Evolutionary conservation across 1,140 invertebrate species (phyloP), one percentile per base, ranked within the genome.

Genomic region (Sinonovacula constricta): DNA sequence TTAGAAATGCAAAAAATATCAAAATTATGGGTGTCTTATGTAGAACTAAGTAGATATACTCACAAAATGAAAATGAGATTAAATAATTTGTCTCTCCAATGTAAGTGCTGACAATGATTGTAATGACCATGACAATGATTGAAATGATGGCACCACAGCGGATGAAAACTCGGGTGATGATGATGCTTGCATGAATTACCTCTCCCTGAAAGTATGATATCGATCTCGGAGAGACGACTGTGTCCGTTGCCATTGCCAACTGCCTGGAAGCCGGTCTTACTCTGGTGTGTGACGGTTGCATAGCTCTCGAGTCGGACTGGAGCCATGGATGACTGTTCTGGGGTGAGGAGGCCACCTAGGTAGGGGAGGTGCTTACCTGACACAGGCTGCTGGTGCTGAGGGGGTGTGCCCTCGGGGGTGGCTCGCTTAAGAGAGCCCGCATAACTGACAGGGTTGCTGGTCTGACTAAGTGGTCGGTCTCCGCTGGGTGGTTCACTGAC

Each of bases 251-350:
- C 72, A 53, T 49, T 63, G 15, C 59, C 70, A 31, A 79, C 68
- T 36, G 81, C 74, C 82, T 83, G 83, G 56, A 81, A 82, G 66
- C 79, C 85, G 57, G 81, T 80, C 49, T 71, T 81, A 71, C 79
- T 81, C 74, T 81, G 70, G 49, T 83, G 86, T 72, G 88, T 81
- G 65, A 86, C 81, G 54, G 84, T 81, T n/a, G 88, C 88, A 65
- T 87, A 89, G 82, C 85, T 87, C 59, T 82, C 81, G 72, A 66
- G 60, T 65, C 63, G 51, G 62, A 74, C 69, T 26, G 72, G 69
- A 15, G 56, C 72, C 51, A 74, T 71, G 45, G 81, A 79, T 30
- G 70, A 51, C 51, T 30, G 69, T 39, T 31, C 33, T 45, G 57
- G 68, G 30, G 49, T 31, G 67, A 26, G 66, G 62, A 62, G 36